Evolutionary conservation across 2,113 vertebrate genomes (phyloP).

Genomic region (Ranitomeya imitator): DNA sequence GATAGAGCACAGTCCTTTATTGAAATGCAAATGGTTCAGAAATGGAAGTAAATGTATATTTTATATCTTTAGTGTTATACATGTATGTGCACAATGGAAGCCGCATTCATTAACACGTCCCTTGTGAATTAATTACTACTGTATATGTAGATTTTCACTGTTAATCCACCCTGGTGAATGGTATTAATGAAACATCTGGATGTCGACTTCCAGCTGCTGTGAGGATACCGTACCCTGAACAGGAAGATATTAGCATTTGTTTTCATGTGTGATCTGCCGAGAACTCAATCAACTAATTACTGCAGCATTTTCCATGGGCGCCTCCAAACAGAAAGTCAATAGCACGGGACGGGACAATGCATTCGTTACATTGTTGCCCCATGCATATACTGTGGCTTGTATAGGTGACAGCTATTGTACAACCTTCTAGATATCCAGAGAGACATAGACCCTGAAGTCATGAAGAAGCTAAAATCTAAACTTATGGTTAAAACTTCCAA

Average conservation of each 20-base stretch:
- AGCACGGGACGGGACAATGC: not conserved
- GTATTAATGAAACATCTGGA: constrained; percentile 46
- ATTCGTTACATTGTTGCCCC: not conserved
- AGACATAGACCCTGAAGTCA: too few relatives aligned
- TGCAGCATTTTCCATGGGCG: constrained; percentile 20
- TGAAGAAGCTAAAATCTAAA: too few relatives aligned
- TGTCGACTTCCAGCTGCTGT: not conserved
- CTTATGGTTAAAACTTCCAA: too few relatives aligned
- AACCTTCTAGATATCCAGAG: not conserved
- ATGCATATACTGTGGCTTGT: not conserved
- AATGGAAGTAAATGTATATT: constrained; percentile 8
- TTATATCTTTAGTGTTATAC: not conserved
- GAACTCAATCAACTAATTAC: constrained; percentile 12
- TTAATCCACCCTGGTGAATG: not conserved
- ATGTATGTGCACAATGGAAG: not conserved
- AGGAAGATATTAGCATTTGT: constrained; percentile 44
- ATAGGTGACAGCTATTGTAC: too few relatives aligned
- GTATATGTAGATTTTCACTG: not conserved
- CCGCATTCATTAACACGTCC: constrained; percentile 12
- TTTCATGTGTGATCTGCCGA: constrained; percentile 14
- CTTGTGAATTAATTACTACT: constrained; percentile 43
- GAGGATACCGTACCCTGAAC: not conserved
- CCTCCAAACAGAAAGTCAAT: not conserved
- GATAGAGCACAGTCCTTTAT: not conserved
- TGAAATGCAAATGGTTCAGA: not conserved